A percentile compares a stretch with the other conserved stretches of the same genome.
phyloP scores from a whole-genome alignment of 1,140 invertebrate genomes.

The Scylla paramamosain region DNA sequence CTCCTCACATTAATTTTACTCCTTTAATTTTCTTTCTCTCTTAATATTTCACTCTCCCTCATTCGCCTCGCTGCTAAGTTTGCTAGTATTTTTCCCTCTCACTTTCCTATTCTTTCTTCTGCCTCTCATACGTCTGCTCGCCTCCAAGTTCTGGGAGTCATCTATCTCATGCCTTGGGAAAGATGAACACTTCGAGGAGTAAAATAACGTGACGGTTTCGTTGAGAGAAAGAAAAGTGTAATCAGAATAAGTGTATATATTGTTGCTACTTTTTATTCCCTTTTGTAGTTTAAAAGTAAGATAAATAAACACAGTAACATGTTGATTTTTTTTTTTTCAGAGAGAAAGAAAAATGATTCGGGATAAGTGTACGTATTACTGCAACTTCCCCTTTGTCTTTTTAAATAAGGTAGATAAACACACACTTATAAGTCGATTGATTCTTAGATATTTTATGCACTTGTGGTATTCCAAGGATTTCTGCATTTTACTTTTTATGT shows the following conservation, averaged over 20 bases:
- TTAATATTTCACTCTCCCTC: not conserved
- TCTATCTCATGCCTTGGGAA: not conserved
- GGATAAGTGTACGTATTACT: not conserved
- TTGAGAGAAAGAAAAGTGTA: no score
- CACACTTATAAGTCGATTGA: not conserved
- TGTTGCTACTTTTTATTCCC: no score
- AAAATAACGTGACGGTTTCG: no score
- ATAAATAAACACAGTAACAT: not conserved
- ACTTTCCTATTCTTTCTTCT: constrained; percentile 28
- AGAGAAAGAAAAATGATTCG: not conserved
- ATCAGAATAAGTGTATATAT: no score
- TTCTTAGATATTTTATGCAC: not conserved
- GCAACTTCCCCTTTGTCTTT: not conserved
- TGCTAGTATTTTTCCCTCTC: not conserved
- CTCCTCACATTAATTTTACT: not conserved
- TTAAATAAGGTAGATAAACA: not conserved
- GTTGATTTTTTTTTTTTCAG: not conserved
- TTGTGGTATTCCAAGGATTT: not conserved
- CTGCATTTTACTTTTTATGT: not conserved
- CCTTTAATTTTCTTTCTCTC: not conserved
- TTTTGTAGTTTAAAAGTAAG: no score
- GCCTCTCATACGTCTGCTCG: not conserved
- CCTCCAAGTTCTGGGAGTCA: not conserved
- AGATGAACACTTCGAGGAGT: not conserved
- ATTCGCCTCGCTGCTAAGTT: not conserved